Evolutionary conservation across 2,113 vertebrate genomes (phyloP).

Genomic region (Rhynchomys soricoides): DNA sequence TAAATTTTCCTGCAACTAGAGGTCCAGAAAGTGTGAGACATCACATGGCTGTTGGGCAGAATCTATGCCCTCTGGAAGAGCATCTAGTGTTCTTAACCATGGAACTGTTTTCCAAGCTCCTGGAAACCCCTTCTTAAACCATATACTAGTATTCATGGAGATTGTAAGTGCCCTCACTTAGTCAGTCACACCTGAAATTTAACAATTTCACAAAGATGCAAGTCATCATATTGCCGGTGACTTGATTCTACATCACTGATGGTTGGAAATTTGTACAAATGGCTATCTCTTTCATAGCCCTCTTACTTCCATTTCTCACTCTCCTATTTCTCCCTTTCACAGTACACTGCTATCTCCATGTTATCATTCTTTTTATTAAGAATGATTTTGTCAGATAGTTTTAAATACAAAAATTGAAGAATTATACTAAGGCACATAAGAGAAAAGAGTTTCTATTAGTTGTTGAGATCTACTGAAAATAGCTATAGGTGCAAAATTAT

Average conservation of each 20-base stretch:
- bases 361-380: not conserved
- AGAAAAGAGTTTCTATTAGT: not conserved
- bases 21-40: not conserved
- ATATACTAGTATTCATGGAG: not conserved
- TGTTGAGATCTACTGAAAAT: not conserved
- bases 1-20: not conserved
- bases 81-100: not conserved
- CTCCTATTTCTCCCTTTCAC: not conserved
- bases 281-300: not conserved
- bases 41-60: not conserved
- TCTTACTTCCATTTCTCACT: not conserved
- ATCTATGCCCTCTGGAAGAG: not conserved
- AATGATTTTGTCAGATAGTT: not conserved
- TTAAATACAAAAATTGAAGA: not conserved
- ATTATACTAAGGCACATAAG: not conserved
- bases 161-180: not conserved
- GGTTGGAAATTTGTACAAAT: not conserved
- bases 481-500: not conserved
- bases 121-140: not conserved
- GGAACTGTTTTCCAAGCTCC: not conserved
- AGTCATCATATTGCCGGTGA: not conserved
- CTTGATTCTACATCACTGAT: not conserved
- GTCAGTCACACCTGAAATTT: not conserved
- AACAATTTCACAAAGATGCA: not conserved
- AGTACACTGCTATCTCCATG: not conserved